Evolutionary conservation across 64 coral and sea anemone genomes (phyloP), one percentile per base, ranked within the genome.

Genomic region (Cladopsammia gracilis): DNA sequence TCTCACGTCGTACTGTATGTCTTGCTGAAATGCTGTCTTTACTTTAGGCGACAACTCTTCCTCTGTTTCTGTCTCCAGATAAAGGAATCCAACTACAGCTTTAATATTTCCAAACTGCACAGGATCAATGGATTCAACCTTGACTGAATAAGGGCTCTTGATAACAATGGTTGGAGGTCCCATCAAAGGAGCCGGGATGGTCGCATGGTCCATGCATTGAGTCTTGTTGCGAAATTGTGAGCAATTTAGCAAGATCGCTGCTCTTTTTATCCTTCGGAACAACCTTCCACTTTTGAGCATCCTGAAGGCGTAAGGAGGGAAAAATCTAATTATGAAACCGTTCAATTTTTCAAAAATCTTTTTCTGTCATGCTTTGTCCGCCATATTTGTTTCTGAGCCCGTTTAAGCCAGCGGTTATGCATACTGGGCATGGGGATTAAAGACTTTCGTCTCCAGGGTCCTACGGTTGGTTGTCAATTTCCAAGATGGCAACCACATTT

Each of bases 401-500:
- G 5, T 49, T 51, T 15, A 11, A 48, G 9, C 16, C 43, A 83
- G 79, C 79, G 79, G 79, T 45, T 19, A 13, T 6, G 18, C 6
- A 12, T 64, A 62, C 9, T 7, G 56, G 13, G 56, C 79, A 82
- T 7, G 14, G 8, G 20, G 15, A 45, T 10, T 11, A 5, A 1
- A 0, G 19, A 64, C 43, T 42, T 7, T 59, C 20, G 53, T 79
- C 22, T 8, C 52, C 52, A 78, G 54, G 7, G 20, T 42, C 18
- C 3, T 18, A 20, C 65, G 42, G 14, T 53, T 10, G 5, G 7
- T 15, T 62, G 66, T 14, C 26, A 57, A 73, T 68, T 81, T 79
- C n/a, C 80, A 97, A 97, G 51, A 97, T 97, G 95, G 92, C 92
- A 81, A 86, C 95, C 56, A 94, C 64, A 54, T 97, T 97, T 91